Evolutionary conservation across 2,888 invertebrate genomes (phyloP), one percentile per base, ranked within the genome.

Genomic region (Phyto melanocephala): DNA sequence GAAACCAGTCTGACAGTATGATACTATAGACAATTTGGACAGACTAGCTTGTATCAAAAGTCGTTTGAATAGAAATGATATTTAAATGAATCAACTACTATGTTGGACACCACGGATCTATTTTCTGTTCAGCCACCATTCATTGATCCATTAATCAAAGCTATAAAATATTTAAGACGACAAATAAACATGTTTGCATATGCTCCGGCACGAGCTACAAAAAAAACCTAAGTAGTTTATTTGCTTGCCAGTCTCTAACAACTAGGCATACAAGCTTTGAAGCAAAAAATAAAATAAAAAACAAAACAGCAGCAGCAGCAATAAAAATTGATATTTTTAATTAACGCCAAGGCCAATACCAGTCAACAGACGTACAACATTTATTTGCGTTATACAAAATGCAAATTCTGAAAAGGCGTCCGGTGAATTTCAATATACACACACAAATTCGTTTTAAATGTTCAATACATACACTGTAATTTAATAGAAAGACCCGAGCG

Each of bases 281-380:
- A 42, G 37, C 60, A 35, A 70, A 52, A 33, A 20, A 40, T 15
- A 6, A 0, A 56, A 15, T 24, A 45, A 54, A 54, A 37, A 58
- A 37, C 65, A 68, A 47, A 68, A 50, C 40, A 72, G 15, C 45
- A 60, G 37, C 67, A 60, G 56, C 60, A 65, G 68, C 74, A 70
- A 78, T 78, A 81, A 78, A 75, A 79, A 79, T 67, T 71, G 65
- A 76, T 79, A 82, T 76, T 79, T 82, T 82, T 82, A 82, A 82
- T 82, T 82, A 82, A 82, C 82, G 79, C 79, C 82, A 82, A 82
- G 82, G 82, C 82, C 82, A 82, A 79, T 78, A 81, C 72, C 77
- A 81, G 71, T 54, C 75, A 71, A 47, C 65, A 52, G 65, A 79
- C 70, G 47, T 24, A 62, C 70, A 62, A 75, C 54, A 47, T 50